phyloP scores from a whole-genome alignment of 2,113 vertebrate genomes.

The Hyaena hyaena region DNA sequence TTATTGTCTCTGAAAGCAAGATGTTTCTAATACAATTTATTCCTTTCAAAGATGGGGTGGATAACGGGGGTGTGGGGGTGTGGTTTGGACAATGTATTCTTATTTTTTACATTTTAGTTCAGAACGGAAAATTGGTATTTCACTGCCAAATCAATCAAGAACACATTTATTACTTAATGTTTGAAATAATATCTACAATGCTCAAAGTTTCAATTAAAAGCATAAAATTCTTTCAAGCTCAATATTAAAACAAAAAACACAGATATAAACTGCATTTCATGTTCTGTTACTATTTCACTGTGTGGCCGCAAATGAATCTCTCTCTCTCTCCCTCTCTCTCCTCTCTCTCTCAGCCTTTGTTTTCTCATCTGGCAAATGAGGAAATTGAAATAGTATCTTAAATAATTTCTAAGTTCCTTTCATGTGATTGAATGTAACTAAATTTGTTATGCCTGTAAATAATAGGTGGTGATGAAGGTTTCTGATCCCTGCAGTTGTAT shows the following conservation, averaged over 20 bases:
- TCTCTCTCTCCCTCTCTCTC: neutral
- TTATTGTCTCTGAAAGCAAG: slow-evolving; percentile 29
- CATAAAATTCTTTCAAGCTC: slow-evolving; percentile 55
- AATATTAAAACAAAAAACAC: slow-evolving; percentile 62
- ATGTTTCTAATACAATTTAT: slow-evolving; percentile 61
- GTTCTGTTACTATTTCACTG: slow-evolving; percentile 54
- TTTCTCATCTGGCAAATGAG: slow-evolving; percentile 22
- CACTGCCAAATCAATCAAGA: slow-evolving; percentile 56
- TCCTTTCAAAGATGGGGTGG: slow-evolving; percentile 43
- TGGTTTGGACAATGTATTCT: slow-evolving; percentile 25
- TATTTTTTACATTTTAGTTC: slow-evolving; percentile 63
- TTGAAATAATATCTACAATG: slow-evolving; percentile 52
- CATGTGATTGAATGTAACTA: neutral
- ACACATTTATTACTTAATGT: slow-evolving; percentile 42
- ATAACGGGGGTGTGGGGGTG: neutral
- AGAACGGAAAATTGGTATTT: slow-evolving; percentile 46
- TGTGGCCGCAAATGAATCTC: neutral
- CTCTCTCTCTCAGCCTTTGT: neutral
- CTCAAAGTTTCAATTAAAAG: slow-evolving; percentile 55
- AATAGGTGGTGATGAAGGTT: neutral
- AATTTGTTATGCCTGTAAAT: neutral
- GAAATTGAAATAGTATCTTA: neutral
- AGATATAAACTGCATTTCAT: slow-evolving; percentile 6
- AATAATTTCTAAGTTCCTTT: neutral
- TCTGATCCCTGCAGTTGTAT: neutral